Evolutionary conservation across 2,888 invertebrate species (phyloP), one percentile per base, ranked within the genome.

Genomic region (Leucoptera coffeella): DNA sequence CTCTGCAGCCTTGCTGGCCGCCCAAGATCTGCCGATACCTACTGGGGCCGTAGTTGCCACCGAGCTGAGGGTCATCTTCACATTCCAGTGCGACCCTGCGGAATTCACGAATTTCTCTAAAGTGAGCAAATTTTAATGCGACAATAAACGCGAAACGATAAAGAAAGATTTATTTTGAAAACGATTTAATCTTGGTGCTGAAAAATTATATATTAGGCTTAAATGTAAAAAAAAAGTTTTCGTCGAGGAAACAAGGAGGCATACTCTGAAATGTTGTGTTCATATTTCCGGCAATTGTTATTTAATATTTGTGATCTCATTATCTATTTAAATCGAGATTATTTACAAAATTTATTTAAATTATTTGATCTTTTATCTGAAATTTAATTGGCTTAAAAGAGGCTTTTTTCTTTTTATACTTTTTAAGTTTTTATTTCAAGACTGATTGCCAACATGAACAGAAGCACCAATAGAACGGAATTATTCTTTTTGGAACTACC

Each of bases 131-230:
- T n/a, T n/a, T 19, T 54, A 69, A 58, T 64, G 64, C 57, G 69
- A 69, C 69, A 67, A 69, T 67, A 69, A 55, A 69, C 58, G 65
- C 60, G 59, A 64, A 62, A 55, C 64, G 55, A 64, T 56, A 61
- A 50, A 41, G n/a, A n/a, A n/a, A n/a, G n/a, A n/a, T n/a, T n/a
- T 62, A 64, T 65, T 65, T 67, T 65, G 62, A 61, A 58, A 60
- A 67, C 64, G 24, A 24, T 28, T 23, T 24, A n/a, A n/a, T 61
- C 64, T 69, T 69, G 69, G 69, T 69, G 69, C 69, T 69, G 69
- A 64, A 65, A 69, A 69, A 62, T 67, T 57, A 67, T 69, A 67
- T 67, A 69, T 67, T 69, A 67, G 67, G 67, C 65, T 67, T 69
- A 67, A 69, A 65, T 61, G 59, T 56, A 47, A 55, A 54, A 57